Base-by-base conservation (phyloP, 2,888 invertebrate genomes). In the Dynastes maya region DNA sequence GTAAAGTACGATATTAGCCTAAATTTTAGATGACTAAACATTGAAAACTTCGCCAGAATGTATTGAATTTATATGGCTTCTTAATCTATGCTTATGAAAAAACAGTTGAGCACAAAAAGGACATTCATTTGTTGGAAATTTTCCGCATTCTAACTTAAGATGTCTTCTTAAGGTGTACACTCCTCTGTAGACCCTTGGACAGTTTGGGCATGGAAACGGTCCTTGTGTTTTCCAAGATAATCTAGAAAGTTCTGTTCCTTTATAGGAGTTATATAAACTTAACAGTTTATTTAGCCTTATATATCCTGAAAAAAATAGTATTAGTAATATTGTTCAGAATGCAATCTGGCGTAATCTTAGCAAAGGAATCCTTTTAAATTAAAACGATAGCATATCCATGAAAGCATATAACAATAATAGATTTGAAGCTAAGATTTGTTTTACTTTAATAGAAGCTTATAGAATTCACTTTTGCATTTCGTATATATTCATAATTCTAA, bases 81-180 rank as follows among this genome's bases (percentile, higher is more conserved):
- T 29, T 37, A 81, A 74, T 65, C 80, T 77, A 53, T 82, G 81
- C 71, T 81, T 81, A 64, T 82, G 81, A 55, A 79, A 79, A 55
- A 82, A 82, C 79, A 80, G 77, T 72, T 82, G 81, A 8, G 78
- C 80, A 53, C 82, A 82, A 61, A 68, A 76, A 53, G 72, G 67
- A 76, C 82, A 82, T 67, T 76, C 70, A 61, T 81, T 80, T 51
- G 78, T 81, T 8, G 82, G 82, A 45, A 63, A 68, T 71, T 82
- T 82, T 1, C 88, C 88, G 78, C 89, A 89, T 80, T 89, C 89
- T 78, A 86, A 85, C 61, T 86, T 86, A 55, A 84, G 84, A 79
- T 89, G 89, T 58, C 88, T 71, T 11, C 71, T 79, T 58, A 82
- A 78, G 13, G 81, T 82, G 45, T 81, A 81, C 37, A 81, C 79